Conservation (phyloP, 2,888 invertebrate species). For the Bugula neritina region DNA sequence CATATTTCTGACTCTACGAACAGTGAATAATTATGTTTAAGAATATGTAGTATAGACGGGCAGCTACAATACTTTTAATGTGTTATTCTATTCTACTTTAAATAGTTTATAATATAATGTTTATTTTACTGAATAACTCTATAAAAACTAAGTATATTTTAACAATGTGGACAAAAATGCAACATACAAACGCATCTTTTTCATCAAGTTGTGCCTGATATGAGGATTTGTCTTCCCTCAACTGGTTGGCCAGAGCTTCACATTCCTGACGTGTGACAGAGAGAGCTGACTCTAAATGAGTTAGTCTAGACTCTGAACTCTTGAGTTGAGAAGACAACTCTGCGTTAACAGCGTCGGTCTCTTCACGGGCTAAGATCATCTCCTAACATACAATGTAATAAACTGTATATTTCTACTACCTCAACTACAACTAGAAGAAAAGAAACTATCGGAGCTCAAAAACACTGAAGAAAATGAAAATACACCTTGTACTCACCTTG, state of each 20-base stretch:
- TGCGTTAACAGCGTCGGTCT: background rate
- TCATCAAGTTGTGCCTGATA: slow-evolving; percentile 1
- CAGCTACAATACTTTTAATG: too few relatives aligned
- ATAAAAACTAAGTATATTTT: too few relatives aligned
- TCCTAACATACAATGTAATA: slow-evolving; percentile 1
- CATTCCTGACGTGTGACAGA: background rate
- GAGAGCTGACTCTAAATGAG: background rate
- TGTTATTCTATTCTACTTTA: too few relatives aligned
- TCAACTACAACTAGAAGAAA: background rate
- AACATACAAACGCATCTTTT: slow-evolving; percentile 18
- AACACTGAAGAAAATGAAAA: too few relatives aligned
- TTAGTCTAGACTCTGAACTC: background rate
- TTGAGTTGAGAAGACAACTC: background rate
- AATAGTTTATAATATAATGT: background rate
- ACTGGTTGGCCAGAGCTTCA: background rate
- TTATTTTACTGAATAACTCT: too few relatives aligned
- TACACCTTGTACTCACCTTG: background rate
- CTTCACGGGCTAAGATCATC: background rate
- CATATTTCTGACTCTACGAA: too few relatives aligned
- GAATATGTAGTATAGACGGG: too few relatives aligned
- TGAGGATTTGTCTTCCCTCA: background rate
- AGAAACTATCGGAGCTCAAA: too few relatives aligned
- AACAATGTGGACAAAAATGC: too few relatives aligned
- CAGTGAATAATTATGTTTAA: too few relatives aligned
- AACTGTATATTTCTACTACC: background rate